Evolutionary conservation across 2,797 vertebrate genomes (phyloP).

Genomic region (Mormyrops attenuatus): DNA sequence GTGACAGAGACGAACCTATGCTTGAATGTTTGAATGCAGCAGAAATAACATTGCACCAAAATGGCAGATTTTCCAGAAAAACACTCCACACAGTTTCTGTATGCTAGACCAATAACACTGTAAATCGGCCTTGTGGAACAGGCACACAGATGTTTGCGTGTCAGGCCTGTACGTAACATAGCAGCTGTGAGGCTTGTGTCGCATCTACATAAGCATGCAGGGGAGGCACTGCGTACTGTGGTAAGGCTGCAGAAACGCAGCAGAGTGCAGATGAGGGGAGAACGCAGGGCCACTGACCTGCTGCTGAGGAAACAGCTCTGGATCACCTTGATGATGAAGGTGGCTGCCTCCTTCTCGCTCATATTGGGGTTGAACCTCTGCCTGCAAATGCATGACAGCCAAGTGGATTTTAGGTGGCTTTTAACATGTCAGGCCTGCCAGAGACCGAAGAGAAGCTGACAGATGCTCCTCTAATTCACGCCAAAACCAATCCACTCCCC

Average conservation of each 20-base stretch:
- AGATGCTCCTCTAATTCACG: neutral
- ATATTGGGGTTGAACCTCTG: conserved; percentile 92
- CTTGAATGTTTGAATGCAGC: neutral
- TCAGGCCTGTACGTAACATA: neutral
- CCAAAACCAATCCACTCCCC: neutral
- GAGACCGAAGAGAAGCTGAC: neutral
- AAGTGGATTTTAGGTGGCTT: neutral
- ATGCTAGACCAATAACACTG: neutral
- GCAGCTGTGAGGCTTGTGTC: neutral
- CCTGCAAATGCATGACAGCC: conserved; percentile 48
- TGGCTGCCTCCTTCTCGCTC: conserved; percentile 93
- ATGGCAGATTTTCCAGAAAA: neutral
- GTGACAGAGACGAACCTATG: neutral
- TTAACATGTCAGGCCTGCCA: neutral
- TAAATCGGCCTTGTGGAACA: neutral
- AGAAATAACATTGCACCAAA: neutral
- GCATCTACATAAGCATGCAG: neutral
- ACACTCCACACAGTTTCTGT: neutral
- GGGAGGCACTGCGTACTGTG: neutral
- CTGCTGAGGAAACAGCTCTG: conserved; percentile 98
- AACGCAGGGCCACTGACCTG: conserved; percentile 63
- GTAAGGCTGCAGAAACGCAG: neutral
- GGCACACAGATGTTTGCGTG: neutral
- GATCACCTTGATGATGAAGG: conserved; percentile 95
- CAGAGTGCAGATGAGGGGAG: neutral